Conservation (phyloP, 37 sponge, comb jelly and placozoan genomes). For the Spongilla lacustris region DNA sequence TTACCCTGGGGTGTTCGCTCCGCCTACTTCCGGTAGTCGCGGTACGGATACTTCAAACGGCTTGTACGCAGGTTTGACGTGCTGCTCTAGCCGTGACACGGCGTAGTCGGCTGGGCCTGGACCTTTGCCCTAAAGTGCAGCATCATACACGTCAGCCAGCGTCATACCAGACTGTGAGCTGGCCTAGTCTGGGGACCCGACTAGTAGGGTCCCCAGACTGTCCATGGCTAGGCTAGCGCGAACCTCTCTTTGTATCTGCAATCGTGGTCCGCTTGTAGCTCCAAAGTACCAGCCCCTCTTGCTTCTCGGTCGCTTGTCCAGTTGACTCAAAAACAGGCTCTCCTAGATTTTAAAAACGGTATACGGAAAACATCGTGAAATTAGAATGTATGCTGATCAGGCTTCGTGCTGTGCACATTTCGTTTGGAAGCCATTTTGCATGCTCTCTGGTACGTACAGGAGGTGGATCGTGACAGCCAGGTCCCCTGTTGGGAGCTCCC, state of each 20-base stretch:
- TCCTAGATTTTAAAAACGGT: constrained; percentile 30
- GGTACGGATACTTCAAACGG: constrained; percentile 32
- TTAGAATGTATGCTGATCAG: too few species aligned
- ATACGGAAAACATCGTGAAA: too few species aligned
- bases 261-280: constrained; percentile 12
- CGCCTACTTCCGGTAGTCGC: constrained; percentile 7
- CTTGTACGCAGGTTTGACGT: constrained; percentile 16
- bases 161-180: too few species aligned
- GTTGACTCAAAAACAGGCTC: constrained; percentile 39
- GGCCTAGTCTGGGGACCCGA: background rate
- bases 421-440: too few species aligned
- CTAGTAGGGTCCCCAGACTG: too few species aligned
- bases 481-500: constrained; percentile 50
- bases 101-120: constrained; percentile 74
- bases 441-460: constrained; percentile 60
- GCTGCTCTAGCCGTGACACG: background rate
- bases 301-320: constrained; percentile 39
- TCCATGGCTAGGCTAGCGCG: too few species aligned
- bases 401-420: background rate
- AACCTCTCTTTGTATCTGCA: constrained; percentile 4
- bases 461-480: constrained; percentile 55
- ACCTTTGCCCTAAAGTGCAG: background rate
- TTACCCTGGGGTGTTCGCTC: constrained; percentile 24
- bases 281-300: constrained; percentile 66
- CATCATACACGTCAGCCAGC: too few species aligned